Evolutionary conservation across 2,113 vertebrate genomes (phyloP), one percentile per base, ranked within the genome.

Genomic region (Chaetura pelagica): DNA sequence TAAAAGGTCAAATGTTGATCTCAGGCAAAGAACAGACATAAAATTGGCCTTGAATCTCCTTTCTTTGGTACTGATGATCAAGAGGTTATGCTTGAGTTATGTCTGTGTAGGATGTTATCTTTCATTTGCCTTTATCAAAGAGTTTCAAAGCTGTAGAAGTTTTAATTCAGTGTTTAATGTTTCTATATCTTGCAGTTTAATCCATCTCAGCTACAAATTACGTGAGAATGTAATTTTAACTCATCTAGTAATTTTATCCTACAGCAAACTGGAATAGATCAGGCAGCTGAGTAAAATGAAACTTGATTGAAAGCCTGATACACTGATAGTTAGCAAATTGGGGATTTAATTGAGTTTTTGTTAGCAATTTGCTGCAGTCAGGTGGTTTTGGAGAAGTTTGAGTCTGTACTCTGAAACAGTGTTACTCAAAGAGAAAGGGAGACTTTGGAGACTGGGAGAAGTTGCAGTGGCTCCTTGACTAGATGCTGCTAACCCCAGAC

Each of bases 91-190:
- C 71, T 68, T 85, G 74, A 91, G 58, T 91, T 93, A 42, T 78
- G 89, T 87, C 94, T 93, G 57, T 0, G 2, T 90, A 27, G 74
- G 61, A 72, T 72, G 62, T 40, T 89, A 85, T 89, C 78, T 78
- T 91, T 62, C 44, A 79, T 46, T 94, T 91, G 34, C 62, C 57
- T 97, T 93, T 90, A 94, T 87, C 78, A 57, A 73, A 86, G 87
- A 82, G 26, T 87, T 93, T 91, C 82, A 94, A 85, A 89, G 88
- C 58, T 52, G 7, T 57, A 68, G 57, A 82, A 91, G 52, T 94
- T 91, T 68, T 66, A 89, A 82, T 93, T 93, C 58, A 66, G 40
- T 69, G 46, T 79, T 94, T 83, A 90, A 85, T 72, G 66, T 76
- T 94, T 91, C 74, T 85, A 30, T 91, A 76, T 85, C 84, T 91